phyloP scores from a whole-genome alignment of 2,888 invertebrate genomes.

The Drosophila peninsularis region DNA sequence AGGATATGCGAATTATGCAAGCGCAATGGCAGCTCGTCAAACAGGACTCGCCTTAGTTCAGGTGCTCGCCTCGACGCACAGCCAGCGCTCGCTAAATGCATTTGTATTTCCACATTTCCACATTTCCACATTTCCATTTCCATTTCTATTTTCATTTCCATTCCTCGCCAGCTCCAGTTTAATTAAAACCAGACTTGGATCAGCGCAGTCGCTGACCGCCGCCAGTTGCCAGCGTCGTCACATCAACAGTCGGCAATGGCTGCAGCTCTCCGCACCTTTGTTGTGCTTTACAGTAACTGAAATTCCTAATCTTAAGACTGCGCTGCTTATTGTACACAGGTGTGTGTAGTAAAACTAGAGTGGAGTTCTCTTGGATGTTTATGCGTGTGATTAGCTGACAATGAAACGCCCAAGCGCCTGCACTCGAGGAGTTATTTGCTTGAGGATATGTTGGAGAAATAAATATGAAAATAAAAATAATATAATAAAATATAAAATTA shows the following conservation, averaged over 20 bases:
- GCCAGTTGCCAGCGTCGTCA: neutral
- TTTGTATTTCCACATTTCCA: slow-evolving; percentile 26
- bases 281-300: neutral
- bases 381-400: neutral
- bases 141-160: neutral
- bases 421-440: neutral
- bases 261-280: neutral
- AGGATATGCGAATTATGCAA: slow-evolving; percentile 56
- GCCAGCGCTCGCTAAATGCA: slow-evolving; percentile 33
- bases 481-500: no score
- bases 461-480: no score
- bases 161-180: slow-evolving; percentile 22
- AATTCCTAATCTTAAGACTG: slow-evolving; percentile 4
- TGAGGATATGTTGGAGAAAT: neutral
- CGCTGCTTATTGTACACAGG: neutral
- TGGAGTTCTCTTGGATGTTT: neutral
- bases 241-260: neutral
- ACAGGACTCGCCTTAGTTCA: slow-evolving; percentile 12
- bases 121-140: neutral
- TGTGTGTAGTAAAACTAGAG: neutral
- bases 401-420: neutral
- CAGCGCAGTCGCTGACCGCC: neutral
- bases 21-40: slow-evolving; percentile 17
- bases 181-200: slow-evolving; percentile 28
- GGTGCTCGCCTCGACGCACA: slow-evolving; percentile 31